A percentile compares a stretch with the other conserved stretches of the same genome.
These are phyloP conservation scores for Melanotaenia nigrans DNA, from an alignment of 2,797 vertebrate genomes.

Conservation along the genomic window DNA sequence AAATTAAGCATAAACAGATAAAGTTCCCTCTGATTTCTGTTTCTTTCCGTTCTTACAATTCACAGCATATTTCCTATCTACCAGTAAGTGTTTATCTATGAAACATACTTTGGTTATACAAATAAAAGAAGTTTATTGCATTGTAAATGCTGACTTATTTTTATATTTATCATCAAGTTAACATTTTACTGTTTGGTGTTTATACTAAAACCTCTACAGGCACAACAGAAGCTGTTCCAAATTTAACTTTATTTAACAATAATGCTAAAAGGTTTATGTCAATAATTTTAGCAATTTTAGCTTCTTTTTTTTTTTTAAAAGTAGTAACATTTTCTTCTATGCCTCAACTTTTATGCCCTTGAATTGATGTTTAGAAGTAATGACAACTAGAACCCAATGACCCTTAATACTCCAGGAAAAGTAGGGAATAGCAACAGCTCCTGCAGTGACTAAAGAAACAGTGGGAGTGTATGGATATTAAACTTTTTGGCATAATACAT, in stretches of 20 bases:
- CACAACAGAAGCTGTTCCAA: not conserved
- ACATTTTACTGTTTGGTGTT: not conserved
- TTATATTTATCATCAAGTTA: not conserved
- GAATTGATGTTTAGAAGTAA: slow-evolving; percentile 33
- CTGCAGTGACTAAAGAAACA: slow-evolving; percentile 55
- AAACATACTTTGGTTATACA: not conserved
- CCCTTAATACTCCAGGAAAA: slow-evolving; percentile 48
- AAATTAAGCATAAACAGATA: slow-evolving; percentile 11
- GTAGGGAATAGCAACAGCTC: slow-evolving; percentile 46
- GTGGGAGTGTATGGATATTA: slow-evolving; percentile 26
- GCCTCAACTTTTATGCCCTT: slow-evolving; percentile 6
- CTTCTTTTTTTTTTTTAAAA: too few relatives aligned
- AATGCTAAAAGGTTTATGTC: not conserved
- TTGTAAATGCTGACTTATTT: not conserved
- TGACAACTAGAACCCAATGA: slow-evolving; percentile 56
- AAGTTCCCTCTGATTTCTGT: slow-evolving; percentile 73
- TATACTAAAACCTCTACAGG: not conserved
- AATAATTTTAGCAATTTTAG: not conserved
- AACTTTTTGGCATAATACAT: slow-evolving; percentile 43
- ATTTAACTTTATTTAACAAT: not conserved
- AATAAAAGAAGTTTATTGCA: not conserved
- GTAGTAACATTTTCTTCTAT: too few relatives aligned
- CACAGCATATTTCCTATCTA: not conserved
- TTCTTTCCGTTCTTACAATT: slow-evolving; percentile 61
- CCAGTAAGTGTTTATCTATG: not conserved